Base-by-base conservation (phyloP, 1,140 invertebrate species). In the Orchestia grillus region DNA sequence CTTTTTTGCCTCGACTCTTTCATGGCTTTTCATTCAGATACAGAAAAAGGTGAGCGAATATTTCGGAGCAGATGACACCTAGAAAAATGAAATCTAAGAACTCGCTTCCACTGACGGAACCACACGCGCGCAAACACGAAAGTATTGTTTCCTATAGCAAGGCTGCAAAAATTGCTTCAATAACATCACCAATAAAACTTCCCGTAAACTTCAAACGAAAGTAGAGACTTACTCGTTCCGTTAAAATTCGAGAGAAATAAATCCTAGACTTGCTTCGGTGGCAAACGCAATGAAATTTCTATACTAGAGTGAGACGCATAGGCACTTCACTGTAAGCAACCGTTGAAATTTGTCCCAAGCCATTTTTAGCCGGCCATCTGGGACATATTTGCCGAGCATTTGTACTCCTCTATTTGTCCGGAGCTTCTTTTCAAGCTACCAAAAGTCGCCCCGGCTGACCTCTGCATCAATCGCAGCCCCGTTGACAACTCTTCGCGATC, bases 391-490 rank as follows among this genome's bases (percentile, higher is more conserved):
- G 62, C 28, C 62, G 36, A 77, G 62, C 62, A 77, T 77, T 77
- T 77, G 62, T 77, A 77, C 62, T 77, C 62, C 62, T 77, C 15
- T 77, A 77, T 36, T 77, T 77, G 62, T 77, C 62, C 62, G 11
- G 36, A 28, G 41, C 15, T 90, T 42, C 88, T 90, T 90, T 90
- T 90, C 88, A 90, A 90, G 88, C 43, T 90, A 44, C 43, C 88
- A 90, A 90, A 90, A 90, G 28, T 28, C 43, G 88, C 88, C 4
- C n/a, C 43, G 40, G 92, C 44, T 94, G 43, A 94, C 92, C 92
- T 94, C 43, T 45, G 92, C 43, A 94, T 94, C 92, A 94, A 94
- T 94, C 92, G 43, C 62, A 94, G 44, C 23, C 92, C 44, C 92
- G 92, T 44, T 94, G 92, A 47, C 92, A 94, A 47, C 43, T 47